Conservation (phyloP, 2,888 invertebrate species). For the Rhaphigaster nebulosa region DNA sequence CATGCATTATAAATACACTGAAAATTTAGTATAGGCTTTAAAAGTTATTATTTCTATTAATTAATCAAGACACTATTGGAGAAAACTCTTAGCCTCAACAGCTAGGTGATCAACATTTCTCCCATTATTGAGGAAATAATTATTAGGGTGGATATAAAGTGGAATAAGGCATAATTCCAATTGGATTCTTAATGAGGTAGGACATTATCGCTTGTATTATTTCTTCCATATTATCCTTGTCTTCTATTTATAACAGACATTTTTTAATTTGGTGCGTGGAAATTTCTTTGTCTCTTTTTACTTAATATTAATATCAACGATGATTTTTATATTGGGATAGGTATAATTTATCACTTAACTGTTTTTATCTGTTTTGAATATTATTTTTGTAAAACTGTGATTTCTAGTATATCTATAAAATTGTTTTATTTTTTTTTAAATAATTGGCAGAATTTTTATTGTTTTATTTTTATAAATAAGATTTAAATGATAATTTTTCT, state of each 20-base stretch:
- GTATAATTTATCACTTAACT: background rate
- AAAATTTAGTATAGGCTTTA: background rate
- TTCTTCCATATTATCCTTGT: background rate
- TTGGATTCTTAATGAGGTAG: background rate
- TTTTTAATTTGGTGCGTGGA: background rate
- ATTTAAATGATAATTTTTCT: background rate
- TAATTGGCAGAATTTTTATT: no score
- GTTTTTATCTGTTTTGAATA: background rate
- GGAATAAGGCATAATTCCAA: background rate
- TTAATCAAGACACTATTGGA: background rate
- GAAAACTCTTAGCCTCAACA: background rate
- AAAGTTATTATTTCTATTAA: background rate
- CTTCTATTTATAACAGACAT: background rate
- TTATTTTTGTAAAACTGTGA: background rate
- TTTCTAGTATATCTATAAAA: background rate
- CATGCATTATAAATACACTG: background rate
- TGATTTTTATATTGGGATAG: background rate
- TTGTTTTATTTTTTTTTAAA: background rate
- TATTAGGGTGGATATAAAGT: background rate
- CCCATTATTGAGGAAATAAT: background rate
- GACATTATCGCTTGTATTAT: background rate
- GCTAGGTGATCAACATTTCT: background rate
- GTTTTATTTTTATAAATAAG: background rate
- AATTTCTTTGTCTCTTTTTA: background rate
- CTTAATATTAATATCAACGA: background rate